Evolutionary conservation across 2,113 vertebrate genomes (phyloP), one percentile per base, ranked within the genome.

Genomic region (Bathybates hornii): DNA sequence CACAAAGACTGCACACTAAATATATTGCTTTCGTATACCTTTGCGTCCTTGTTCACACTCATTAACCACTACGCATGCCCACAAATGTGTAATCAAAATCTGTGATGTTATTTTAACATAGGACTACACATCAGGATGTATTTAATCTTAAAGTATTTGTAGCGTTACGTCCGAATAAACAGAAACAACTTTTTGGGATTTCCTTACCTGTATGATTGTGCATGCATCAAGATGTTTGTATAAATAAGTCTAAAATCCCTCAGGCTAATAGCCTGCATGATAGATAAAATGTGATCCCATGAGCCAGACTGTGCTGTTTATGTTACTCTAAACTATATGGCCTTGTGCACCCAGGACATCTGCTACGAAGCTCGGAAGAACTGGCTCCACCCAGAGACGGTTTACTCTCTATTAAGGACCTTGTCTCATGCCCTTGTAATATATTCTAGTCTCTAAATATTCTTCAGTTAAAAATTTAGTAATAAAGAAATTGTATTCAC

Each of bases 321-420:
- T 87, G 66, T 90, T 88, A 9, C 50, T 81, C 45, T 17, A 54
- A 45, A 54, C 19, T 73, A 53, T 87, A 73, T 78, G 81, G 89
- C 63, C 89, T 81, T 73, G 54, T 92, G 87, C 82, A 81, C 83
- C 82, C 89, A 86, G 86, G 80, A 92, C 80, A 88, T 91, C 92
- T 80, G 45, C 79, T 80, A 27, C 53, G 41, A 82, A 81, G 59
- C 41, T 8, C 3, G 9, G 41, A 81, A 84, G 57, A 84, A 34
- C 24, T 61, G 85, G 41, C 86, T 81, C 91, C 88, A 84, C 81
- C 82, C 59, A 57, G 32, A 9, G 71, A 83, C 29, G 17, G 48
- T 89, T 92, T 83, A 87, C 48, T 38, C 57, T 68, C 19, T 19
- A 45, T 24, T 63, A 19, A 82, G 32, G 24, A 9, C 34, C 16